These are phyloP conservation scores for Rotaria sp. DNA, from an alignment of 2,888 invertebrate species.

Conservation along the genomic window DNA sequence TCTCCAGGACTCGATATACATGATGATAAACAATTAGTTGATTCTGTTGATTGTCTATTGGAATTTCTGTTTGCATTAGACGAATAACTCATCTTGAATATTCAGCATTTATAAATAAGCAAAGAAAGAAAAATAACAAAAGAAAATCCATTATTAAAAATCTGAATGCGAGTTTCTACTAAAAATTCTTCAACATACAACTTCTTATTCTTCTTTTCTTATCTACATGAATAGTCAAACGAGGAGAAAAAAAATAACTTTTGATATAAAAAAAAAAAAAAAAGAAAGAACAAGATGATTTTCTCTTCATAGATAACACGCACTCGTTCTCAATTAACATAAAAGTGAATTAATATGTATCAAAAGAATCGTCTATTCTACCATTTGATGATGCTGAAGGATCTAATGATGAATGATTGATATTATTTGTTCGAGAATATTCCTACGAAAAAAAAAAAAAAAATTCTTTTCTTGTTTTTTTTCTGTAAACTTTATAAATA, in stretches of 20 bases:
- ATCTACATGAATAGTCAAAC: background rate
- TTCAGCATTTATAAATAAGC: background rate
- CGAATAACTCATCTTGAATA: background rate
- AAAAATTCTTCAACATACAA: too few species aligned
- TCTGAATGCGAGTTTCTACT: background rate
- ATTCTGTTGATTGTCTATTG: background rate
- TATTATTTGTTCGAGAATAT: background rate
- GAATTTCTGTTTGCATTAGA: background rate
- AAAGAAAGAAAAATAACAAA: background rate
- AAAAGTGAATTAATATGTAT: background rate
- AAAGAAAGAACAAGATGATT: background rate
- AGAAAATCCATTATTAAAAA: background rate
- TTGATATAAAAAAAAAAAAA: background rate
- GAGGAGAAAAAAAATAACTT: background rate
- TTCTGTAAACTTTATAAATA: background rate
- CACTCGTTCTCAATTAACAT: background rate
- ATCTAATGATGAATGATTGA: background rate
- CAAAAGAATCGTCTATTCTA: slow-evolving; percentile 9
- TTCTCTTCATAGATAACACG: background rate
- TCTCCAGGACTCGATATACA: background rate
- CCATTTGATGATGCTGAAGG: background rate
- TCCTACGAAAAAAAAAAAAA: background rate
- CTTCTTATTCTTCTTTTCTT: background rate
- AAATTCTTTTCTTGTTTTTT: background rate
- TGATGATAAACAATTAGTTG: background rate